Base-by-base conservation (phyloP, 2,113 vertebrate species). In the Limnothrissa miodon region DNA sequence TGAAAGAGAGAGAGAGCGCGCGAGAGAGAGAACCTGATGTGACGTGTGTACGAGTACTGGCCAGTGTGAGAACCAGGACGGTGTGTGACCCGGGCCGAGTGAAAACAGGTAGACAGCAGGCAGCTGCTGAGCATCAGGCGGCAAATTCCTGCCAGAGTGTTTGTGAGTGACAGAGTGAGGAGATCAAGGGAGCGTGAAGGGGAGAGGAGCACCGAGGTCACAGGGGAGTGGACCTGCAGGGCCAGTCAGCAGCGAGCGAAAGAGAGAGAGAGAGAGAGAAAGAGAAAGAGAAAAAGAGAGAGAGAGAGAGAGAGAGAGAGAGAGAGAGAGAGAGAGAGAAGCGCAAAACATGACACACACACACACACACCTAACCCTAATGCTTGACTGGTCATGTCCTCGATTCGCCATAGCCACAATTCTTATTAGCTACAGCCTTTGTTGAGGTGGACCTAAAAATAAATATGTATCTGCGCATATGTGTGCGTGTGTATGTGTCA, bases 161-260 rank as follows among this genome's bases (percentile, higher is more conserved):
- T 70, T 9, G 29, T 70, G 62, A 70, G 62, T 36, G 62, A 10
- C 13, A 13, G 25, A 36, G 62, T 4, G 25, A 3, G 29, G 25
- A 70, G 62, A 70, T 70, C 62, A 70, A 70, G 62, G 62, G 62
- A 70, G 62, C 62, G 33, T 70, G 62, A 36, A 70, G 62, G 62
- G 62, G 62, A 70, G 62, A 9, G 29, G 62, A 70, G 62, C 62
- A 36, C 29, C 9, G 62, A 70, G 62, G 62, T 70, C 62, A 70
- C 10, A 13, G 10, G 13, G 62, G 25, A 70, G 10, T 29, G 56
- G 56, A 62, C 56, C 56, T 62, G 56, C 62, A 36, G 62, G 29
- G 62, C 62, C 62, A 17, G 33, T 70, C 62, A 70, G 62, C 10
- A 17, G 62, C n/a, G n/a, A n/a, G n/a, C n/a, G n/a, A n/a, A n/a